A percentile compares a stretch with the other conserved stretches of the same genome.
Conservation (phyloP, 2,797 vertebrate species). For the Silurus aristotelis region DNA sequence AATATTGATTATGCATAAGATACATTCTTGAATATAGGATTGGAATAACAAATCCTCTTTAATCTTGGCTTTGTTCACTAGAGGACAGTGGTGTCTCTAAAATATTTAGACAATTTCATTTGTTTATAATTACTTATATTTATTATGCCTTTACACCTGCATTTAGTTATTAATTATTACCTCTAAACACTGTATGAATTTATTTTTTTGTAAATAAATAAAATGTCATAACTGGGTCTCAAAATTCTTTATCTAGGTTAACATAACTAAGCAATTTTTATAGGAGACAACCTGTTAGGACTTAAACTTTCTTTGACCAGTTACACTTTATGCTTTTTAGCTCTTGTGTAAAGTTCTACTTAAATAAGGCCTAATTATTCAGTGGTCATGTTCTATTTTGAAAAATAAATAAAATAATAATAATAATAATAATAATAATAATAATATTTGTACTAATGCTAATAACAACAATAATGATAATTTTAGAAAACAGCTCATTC, state of each 20-base stretch:
- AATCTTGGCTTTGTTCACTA: not conserved
- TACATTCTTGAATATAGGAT: not conserved
- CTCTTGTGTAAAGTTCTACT: not conserved
- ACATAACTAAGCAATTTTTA: not conserved
- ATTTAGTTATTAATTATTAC: not conserved
- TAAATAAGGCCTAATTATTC: not conserved
- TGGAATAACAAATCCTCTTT: slow-evolving; percentile 1
- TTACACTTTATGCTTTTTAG: not conserved
- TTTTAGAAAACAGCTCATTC: not conserved
- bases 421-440: too few species aligned
- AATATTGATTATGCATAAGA: not conserved
- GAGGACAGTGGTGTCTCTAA: not conserved
- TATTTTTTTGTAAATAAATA: not conserved
- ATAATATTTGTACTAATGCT: too few species aligned
- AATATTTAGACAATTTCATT: not conserved
- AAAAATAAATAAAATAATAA: not conserved
- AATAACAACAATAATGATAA: not conserved
- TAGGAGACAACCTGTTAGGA: not conserved
- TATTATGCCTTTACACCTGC: not conserved
- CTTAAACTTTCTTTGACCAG: not conserved
- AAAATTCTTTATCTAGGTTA: not conserved
- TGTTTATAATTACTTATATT: not conserved
- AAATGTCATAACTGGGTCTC: not conserved
- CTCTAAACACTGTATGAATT: not conserved
- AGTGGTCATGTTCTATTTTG: not conserved